phyloP scores from a whole-genome alignment of 2,113 vertebrate species.

The Phylloscopus whistleri region DNA sequence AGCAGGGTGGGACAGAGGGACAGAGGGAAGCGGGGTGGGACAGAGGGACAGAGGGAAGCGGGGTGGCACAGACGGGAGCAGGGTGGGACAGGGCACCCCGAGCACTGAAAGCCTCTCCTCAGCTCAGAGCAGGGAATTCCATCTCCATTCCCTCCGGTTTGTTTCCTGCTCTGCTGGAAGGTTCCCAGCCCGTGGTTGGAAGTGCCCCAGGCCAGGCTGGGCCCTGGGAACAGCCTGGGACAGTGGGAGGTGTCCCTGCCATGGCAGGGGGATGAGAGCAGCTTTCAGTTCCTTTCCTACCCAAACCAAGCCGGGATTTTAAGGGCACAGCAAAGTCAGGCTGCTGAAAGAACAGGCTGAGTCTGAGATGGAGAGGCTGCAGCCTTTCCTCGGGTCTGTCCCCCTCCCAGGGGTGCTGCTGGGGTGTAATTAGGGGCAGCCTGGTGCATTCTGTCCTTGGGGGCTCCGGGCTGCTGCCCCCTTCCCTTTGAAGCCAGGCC shows the following conservation, averaged over 20 bases:
- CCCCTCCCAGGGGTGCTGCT: accelerated
- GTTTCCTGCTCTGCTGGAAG: background rate
- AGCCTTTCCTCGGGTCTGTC: background rate
- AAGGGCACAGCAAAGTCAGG: background rate
- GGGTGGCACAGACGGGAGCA: accelerated
- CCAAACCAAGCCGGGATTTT: background rate
- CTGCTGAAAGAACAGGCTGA: background rate
- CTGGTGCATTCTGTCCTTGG: background rate
- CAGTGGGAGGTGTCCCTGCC: background rate
- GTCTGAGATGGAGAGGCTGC: accelerated
- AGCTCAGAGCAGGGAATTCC: background rate
- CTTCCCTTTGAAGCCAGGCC: background rate
- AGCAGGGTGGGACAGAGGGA: no score
- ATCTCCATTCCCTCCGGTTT: background rate
- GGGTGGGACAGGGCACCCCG: background rate
- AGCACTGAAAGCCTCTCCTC: background rate
- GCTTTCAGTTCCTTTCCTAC: background rate
- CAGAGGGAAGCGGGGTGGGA: no score
- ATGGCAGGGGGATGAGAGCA: no score
- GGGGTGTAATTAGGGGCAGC: background rate
- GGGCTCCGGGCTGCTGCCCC: background rate
- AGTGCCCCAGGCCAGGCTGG: background rate
- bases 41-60: no score
- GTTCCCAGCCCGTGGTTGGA: background rate
- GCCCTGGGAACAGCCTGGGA: accelerated